Evolutionary conservation across 2,888 invertebrate genomes (phyloP).

Genomic region (Amphipyra berbera): DNA sequence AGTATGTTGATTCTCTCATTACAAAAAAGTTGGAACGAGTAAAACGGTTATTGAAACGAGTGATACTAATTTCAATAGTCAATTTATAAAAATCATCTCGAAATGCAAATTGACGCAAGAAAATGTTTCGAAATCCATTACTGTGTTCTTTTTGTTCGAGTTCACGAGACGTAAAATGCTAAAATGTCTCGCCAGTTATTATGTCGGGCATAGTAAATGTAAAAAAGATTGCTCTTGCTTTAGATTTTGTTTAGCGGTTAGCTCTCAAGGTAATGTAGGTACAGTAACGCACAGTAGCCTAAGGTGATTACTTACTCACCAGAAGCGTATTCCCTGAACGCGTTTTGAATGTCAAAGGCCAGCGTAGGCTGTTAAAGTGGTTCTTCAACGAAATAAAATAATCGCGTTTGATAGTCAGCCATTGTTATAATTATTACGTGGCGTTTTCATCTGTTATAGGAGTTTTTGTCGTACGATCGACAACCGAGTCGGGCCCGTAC

Average conservation of each 20-base stretch:
- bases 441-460: too few species aligned
- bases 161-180: constrained; percentile 44
- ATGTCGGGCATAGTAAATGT: constrained; percentile 31
- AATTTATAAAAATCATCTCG: constrained; percentile 42
- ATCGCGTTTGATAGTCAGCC: background rate
- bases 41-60: constrained; percentile 32
- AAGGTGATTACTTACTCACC: background rate
- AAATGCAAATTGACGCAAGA: constrained; percentile 43
- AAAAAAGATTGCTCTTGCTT: constrained; percentile 38
- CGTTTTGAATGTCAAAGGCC: background rate
- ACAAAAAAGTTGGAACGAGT: constrained; percentile 15
- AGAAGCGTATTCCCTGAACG: background rate
- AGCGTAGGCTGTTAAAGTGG: background rate
- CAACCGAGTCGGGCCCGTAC: background rate
- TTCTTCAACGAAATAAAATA: background rate
- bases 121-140: constrained; percentile 52
- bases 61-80: constrained; percentile 43
- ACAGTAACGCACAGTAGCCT: background rate
- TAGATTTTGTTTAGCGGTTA: constrained; percentile 3
- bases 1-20: background rate
- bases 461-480: background rate
- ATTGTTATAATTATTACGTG: too few species aligned
- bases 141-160: constrained; percentile 31
- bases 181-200: constrained; percentile 45
- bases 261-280: constrained; percentile 10